Base-by-base conservation (phyloP, 35 echinoderm and acorn worm species). In the Antedon bifida region DNA sequence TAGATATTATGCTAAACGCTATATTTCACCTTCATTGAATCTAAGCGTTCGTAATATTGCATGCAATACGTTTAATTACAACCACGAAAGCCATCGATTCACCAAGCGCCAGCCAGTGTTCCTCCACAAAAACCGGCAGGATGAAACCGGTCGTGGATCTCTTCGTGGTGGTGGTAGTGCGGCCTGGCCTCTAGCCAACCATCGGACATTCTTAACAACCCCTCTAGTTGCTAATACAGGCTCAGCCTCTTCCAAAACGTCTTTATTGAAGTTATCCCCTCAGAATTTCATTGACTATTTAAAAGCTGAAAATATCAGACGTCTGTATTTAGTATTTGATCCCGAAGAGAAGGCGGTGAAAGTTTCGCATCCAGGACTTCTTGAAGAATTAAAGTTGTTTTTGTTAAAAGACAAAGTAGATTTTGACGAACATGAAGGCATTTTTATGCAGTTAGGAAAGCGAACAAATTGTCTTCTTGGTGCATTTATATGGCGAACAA, bases 401-500 rank as follows among this genome's bases (percentile, higher is more conserved):
- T 16, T 84, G 26, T 31, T 46, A 23, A 36, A 80, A n/a, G 88
- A 89, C 64, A 75, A 79, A 30, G 36, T 89, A 26, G 88, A 89
- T 85, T 89, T 84, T 81, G 88, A 89, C 35, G 30, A 89, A 39
- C 88, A 89, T 74, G 88, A 89, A 80, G 88, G 77, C 7, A 45
- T 85, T 31, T 89, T 89, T 56, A 30, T 89, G 33, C 82, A 89
- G 51, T 35, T 89, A 64, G 88, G 88, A 31, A 74, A 36, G n/a
- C 36, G 88, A 32, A 85, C 82, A 51, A 83, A 78, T 3, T 89
- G 88, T 21, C 34, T 89, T 35, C 42, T 89, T 30, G 88, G 88
- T 76, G 88, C 88, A 9, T 89, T 89, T 81, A 77, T 89, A 36
- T 89, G 88, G 88, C 78, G 83, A 30, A 85, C 88, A 28, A 89